phyloP scores from a whole-genome alignment of 1,140 invertebrate species.

The Agraylea sexmaculata region DNA sequence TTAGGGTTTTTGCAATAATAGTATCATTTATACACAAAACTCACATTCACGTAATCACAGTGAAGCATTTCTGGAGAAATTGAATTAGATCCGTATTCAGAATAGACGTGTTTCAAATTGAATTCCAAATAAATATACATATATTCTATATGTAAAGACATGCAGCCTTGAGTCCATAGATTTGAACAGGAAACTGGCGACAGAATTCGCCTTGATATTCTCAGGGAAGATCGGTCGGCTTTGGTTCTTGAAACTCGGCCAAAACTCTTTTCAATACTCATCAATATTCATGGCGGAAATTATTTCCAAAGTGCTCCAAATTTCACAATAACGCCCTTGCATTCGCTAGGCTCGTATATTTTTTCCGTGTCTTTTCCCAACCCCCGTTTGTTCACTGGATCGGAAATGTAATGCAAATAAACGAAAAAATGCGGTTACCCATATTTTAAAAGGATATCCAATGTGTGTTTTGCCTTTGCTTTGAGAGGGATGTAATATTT shows the following conservation, averaged over 20 bases:
- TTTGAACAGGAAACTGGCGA: not conserved
- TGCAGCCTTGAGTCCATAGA: not conserved
- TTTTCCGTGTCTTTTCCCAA: too few species aligned
- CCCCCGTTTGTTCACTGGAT: not conserved
- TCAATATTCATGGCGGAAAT: conserved; percentile 14
- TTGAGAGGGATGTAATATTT: conserved; percentile 2
- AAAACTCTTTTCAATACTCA: conserved; percentile 9
- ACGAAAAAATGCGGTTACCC: not conserved
- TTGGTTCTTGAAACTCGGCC: conserved; percentile 3
- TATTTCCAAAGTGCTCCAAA: conserved; percentile 10
- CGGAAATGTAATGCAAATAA: not conserved
- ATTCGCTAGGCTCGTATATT: too few species aligned
- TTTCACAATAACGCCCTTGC: too few species aligned
- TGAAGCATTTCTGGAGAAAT: not conserved
- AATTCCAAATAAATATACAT: not conserved
- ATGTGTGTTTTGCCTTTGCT: conserved; percentile 1
- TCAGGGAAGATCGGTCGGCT: too few species aligned
- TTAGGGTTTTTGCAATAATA: too few species aligned
- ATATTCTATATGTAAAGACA: not conserved
- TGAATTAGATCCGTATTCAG: not conserved
- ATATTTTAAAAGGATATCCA: not conserved
- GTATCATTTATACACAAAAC: too few species aligned
- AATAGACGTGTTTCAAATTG: not conserved
- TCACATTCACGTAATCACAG: too few species aligned
- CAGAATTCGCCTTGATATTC: not conserved